A percentile compares a stretch with the other conserved stretches of the same genome.
These are phyloP conservation scores for Craterocephalus amniculus DNA, from an alignment of 2,797 vertebrate genomes.

Conservation along the genomic window DNA sequence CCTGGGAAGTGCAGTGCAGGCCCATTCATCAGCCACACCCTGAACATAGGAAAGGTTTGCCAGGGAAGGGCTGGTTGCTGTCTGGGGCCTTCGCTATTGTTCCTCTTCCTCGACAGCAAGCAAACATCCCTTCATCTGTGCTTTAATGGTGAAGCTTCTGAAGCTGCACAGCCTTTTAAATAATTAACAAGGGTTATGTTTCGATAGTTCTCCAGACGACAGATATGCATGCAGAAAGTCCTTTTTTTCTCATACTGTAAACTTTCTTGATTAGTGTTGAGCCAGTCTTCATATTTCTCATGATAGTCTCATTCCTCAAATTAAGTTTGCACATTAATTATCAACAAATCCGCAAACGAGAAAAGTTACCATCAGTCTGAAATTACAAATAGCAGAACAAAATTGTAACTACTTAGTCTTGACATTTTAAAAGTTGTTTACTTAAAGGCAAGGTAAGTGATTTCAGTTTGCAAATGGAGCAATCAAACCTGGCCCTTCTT, in stretches of 20 bases:
- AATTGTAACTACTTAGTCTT: not conserved
- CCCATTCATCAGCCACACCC: conserved; percentile 72
- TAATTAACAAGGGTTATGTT: conserved; percentile 74
- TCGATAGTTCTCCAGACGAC: conserved; percentile 66
- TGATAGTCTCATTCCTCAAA: not conserved
- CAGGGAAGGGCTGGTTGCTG: conserved; percentile 15
- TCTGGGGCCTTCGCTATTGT: conserved; percentile 51
- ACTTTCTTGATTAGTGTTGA: no score
- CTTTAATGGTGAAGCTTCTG: conserved; percentile 61
- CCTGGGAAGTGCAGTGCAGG: conserved; percentile 54
- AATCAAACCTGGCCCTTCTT: not conserved
- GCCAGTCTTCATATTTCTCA: not conserved
- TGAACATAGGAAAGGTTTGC: conserved; percentile 33
- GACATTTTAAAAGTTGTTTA: not conserved
- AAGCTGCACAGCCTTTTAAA: conserved; percentile 66
- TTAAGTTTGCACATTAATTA: not conserved
- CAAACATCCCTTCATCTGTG: conserved; percentile 63
- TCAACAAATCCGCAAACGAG: not conserved
- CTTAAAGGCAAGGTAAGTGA: not conserved
- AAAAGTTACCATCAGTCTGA: not conserved
- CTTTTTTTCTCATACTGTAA: conserved; percentile 34
- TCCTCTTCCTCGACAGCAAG: conserved; percentile 45
- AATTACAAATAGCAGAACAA: not conserved
- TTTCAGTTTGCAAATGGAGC: not conserved
- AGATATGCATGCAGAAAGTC: conserved; percentile 57